Conservation (phyloP, 2,113 vertebrate species). For the Chaetodon auriga region DNA sequence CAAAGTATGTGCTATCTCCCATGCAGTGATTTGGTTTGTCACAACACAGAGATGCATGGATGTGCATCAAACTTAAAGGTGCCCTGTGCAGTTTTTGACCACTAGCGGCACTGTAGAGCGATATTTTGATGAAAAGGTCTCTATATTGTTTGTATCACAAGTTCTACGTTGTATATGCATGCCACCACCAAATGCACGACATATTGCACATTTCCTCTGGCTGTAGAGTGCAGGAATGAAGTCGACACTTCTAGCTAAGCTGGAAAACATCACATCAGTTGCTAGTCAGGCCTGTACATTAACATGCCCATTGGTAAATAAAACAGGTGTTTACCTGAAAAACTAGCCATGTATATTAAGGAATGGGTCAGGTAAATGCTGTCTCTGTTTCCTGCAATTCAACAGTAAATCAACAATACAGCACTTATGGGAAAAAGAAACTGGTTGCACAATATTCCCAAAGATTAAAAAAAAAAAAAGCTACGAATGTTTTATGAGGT, state of each 20-base stretch:
- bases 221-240: neutral
- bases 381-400: neutral
- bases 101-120: neutral
- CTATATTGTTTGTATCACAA: neutral
- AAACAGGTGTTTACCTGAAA: neutral
- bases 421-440: neutral
- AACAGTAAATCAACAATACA: neutral
- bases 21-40: neutral
- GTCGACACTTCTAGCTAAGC: neutral
- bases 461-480: neutral
- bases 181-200: neutral
- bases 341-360: neutral
- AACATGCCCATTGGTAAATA: neutral
- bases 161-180: neutral
- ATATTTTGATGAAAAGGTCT: neutral
- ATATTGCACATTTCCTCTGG: neutral
- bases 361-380: neutral
- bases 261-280: neutral
- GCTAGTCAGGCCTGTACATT: neutral
- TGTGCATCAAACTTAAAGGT: neutral
- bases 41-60: neutral
- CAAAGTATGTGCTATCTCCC: neutral
- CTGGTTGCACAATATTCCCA: constrained; percentile 9
- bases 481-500: constrained; percentile 9
- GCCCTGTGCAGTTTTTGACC: neutral